phyloP scores from a whole-genome alignment of 2,888 invertebrate genomes.

The Hirtodrosophila confusa region DNA sequence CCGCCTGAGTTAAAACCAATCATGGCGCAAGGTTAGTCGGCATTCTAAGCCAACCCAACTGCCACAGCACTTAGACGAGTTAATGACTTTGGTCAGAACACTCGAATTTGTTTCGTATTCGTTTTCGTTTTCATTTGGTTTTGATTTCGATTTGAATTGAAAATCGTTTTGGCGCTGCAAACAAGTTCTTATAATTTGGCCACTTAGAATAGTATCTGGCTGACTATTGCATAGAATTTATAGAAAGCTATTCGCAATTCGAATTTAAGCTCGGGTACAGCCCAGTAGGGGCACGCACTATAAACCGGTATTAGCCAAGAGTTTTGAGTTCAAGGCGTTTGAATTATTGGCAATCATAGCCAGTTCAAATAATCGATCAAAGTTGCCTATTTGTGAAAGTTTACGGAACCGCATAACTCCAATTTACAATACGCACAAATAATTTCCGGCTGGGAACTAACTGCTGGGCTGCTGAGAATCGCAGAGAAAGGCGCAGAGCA shows the following conservation, averaged over 20 bases:
- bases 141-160: constrained; percentile 35
- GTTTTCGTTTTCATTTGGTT: constrained; percentile 26
- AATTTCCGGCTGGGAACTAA: constrained; percentile 50
- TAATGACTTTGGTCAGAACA: constrained; percentile 75
- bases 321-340: constrained; percentile 55
- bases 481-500: neutral
- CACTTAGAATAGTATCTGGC: constrained; percentile 10
- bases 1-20: constrained; percentile 60
- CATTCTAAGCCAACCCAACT: constrained; percentile 61
- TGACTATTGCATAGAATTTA: constrained; percentile 11
- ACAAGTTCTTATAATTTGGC: constrained; percentile 38
- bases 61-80: constrained; percentile 50
- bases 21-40: constrained; percentile 68
- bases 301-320: constrained; percentile 45
- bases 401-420: constrained; percentile 51
- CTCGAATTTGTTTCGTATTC: constrained; percentile 49
- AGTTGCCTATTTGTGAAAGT: constrained; percentile 50
- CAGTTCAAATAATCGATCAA: constrained; percentile 26
- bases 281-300: constrained; percentile 7
- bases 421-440: constrained; percentile 42
- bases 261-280: neutral
- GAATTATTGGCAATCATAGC: constrained; percentile 29
- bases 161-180: constrained; percentile 19
- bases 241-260: constrained; percentile 5
- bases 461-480: constrained; percentile 13